These are phyloP conservation scores for Eledone cirrhosa DNA, from an alignment of 2,888 invertebrate genomes.

Conservation along the genomic window DNA sequence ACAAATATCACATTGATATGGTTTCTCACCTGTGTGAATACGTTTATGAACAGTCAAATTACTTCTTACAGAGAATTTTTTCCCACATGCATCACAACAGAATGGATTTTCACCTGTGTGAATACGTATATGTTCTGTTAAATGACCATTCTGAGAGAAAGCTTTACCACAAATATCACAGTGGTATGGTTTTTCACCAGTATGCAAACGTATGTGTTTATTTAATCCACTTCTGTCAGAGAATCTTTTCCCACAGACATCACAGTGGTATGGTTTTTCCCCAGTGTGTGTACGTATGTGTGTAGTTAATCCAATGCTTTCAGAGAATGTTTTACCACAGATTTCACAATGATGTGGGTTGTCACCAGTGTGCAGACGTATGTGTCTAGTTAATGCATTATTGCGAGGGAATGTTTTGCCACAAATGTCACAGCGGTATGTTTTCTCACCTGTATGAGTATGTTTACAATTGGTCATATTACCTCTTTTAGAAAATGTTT, in stretches of 20 bases:
- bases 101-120: constrained; percentile 16
- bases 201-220: constrained; percentile 7
- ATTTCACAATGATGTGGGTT: no score
- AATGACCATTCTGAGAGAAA: not conserved
- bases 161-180: constrained; percentile 20
- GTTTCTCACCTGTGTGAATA: constrained; percentile 26
- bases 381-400: no score
- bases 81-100: constrained; percentile 22
- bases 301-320: no score
- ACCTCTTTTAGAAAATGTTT: constrained; percentile 7
- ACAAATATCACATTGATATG: constrained; percentile 14
- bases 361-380: no score
- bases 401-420: constrained; percentile 2
- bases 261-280: no score
- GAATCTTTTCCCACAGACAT: no score
- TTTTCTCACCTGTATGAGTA: constrained; percentile 10
- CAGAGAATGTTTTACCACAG: no score
- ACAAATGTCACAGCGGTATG: not conserved
- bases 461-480: not conserved
- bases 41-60: not conserved
- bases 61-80: not conserved
- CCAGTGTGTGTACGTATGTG: no score
- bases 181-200: constrained; percentile 18
- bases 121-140: not conserved
- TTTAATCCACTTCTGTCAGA: no score